Base-by-base conservation (phyloP, 2,797 vertebrate species). In the Sebastes hubbsi region DNA sequence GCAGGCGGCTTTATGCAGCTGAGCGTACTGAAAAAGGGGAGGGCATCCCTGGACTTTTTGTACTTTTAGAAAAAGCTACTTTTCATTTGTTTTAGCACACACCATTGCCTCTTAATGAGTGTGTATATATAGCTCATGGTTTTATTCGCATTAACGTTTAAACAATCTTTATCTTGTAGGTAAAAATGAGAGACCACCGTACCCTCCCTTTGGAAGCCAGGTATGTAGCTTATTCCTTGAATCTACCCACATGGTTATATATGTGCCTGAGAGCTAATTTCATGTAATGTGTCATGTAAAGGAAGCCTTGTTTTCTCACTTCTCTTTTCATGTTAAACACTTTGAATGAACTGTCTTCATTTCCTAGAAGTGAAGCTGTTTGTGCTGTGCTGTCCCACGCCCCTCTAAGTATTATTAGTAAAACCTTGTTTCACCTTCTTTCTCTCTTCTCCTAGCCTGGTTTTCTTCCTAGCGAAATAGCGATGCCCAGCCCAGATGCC, bases 381-480 rank as follows among this genome's bases (percentile, higher is more conserved):
- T 67, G 2, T 72, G 29, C 42, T n/a, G 12, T 66, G 22, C 49
- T 81, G 55, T 78, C 56, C 38, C 81, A 65, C 62, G 7, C 63
- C 36, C 16, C 32, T 66, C 4, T 56, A 54, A 72, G 64, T 78
- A 46, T 68, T 80, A 61, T 77, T 62, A 63, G 29, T 83, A 68
- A 90, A 85, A 72, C 27, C 18, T 38, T 49, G n/a, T 75, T 59
- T 68, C 24, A 13, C 9, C 32, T 1, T 78, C 32, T 88, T 4
- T 74, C 30, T 84, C 49, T 86, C 8, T 79, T 65, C 63, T 60
- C 81, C 34, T 86, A 99, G 98, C 92, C 97, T 10, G 95, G 97
- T 85, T 99, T 99, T 93, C 96, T 98, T 87, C 96, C 97, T 2
- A 92, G 97, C 0, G 98, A 99, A 75, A 96, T 99, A 88, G 95